A percentile compares a stretch with the other conserved stretches of the same genome.
Evolutionary conservation across 1,140 invertebrate species (phyloP).

Genomic region (Geopemphigus sp.): DNA sequence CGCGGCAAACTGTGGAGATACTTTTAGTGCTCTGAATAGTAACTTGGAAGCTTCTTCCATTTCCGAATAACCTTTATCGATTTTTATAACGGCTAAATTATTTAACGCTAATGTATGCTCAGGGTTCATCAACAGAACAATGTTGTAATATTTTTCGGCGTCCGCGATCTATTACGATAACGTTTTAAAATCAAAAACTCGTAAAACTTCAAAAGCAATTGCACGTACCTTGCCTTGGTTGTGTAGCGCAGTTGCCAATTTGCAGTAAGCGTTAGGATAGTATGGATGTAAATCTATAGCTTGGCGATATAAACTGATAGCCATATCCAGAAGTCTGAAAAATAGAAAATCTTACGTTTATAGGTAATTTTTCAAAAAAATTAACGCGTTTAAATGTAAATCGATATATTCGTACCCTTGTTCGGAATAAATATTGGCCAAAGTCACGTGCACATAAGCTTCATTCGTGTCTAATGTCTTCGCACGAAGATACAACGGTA

Average conservation of each 20-base stretch:
- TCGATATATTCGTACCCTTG: constrained; percentile 71
- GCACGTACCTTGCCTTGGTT: constrained; percentile 79
- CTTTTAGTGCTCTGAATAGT: constrained; percentile 86
- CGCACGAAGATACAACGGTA: constrained; percentile 95
- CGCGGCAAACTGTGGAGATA: constrained; percentile 98
- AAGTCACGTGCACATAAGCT: constrained; percentile 96
- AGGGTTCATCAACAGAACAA: constrained; percentile 87
- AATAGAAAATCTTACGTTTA: not conserved
- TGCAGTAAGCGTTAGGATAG: constrained; percentile 99
- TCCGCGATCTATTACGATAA: constrained; percentile 70
- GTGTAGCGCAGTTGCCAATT: constrained; percentile 98
- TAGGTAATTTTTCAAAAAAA: not conserved
- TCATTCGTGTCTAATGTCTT: constrained; percentile 95
- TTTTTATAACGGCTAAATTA: constrained; percentile 91
- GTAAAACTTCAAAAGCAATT: not conserved
- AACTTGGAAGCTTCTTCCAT: constrained; percentile 95
- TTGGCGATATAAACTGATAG: constrained; percentile 95
- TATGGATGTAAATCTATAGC: constrained; percentile 98
- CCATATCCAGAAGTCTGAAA: constrained; percentile 87
- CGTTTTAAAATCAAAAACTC: not conserved
- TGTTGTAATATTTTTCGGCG: constrained; percentile 98
- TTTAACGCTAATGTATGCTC: constrained; percentile 98
- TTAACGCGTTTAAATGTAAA: not conserved
- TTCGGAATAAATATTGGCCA: constrained; percentile 99
- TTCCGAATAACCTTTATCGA: constrained; percentile 73